Percentiles rank a stretch among this genome's conserved stretches.
These are phyloP conservation scores for Harpagus bidentatus DNA, from an alignment of 2,113 vertebrate genomes.

Conservation along the genomic window DNA sequence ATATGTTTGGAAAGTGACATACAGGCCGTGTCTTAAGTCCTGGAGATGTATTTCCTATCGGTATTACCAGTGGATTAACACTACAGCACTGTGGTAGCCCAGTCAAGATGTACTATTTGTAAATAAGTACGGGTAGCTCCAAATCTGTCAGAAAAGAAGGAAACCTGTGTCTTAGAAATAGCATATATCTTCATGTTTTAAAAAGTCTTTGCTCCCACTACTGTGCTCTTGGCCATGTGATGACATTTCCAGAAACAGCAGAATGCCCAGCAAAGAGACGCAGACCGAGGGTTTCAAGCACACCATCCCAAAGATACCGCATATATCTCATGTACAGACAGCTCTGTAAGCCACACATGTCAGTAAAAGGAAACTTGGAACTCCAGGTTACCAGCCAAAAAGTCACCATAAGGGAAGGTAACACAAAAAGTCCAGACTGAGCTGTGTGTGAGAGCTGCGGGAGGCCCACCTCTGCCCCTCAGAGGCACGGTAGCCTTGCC, in stretches of 20 bases:
- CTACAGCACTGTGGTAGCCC: background rate
- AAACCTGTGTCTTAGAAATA: background rate
- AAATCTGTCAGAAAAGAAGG: background rate
- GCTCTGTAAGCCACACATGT: rapidly evolving
- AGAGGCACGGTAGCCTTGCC: rapidly evolving
- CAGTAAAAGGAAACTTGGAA: background rate
- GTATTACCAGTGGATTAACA: background rate
- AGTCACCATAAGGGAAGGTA: background rate
- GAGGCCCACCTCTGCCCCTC: background rate
- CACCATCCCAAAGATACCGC: rapidly evolving
- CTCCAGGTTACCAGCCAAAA: background rate
- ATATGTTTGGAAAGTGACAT: background rate
- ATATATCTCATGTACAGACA: background rate
- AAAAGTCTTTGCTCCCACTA: background rate
- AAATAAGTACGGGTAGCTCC: background rate
- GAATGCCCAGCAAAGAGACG: background rate
- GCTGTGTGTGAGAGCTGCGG: background rate
- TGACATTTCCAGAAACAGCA: background rate
- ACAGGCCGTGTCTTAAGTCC: background rate
- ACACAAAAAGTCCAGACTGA: background rate
- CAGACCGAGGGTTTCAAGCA: background rate
- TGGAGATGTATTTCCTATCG: background rate
- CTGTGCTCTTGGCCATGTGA: background rate
- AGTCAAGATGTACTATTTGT: background rate
- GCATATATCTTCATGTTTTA: background rate